Evolutionary conservation across 2,888 invertebrate species (phyloP), one percentile per base, ranked within the genome.

Genomic region (Drosophila koepferae): DNA sequence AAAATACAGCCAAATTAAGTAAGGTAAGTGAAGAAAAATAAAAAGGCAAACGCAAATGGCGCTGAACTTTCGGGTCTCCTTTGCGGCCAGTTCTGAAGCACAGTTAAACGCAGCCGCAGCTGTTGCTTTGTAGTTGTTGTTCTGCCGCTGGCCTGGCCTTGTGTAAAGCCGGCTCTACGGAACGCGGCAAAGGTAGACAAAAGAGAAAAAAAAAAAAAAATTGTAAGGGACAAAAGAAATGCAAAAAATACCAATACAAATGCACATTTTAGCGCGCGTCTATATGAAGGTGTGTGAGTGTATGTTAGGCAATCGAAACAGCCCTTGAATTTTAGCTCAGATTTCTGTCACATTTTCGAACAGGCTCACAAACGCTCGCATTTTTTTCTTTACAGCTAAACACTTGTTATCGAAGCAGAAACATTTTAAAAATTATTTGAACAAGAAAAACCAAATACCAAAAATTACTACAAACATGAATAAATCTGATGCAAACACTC

Each of bases 401-500:
- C 48, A 74, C 68, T 81, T 75, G 62, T 76, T 61, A 72, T 76
- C 66, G 62, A 31, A 73, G 63, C 67, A 78, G 38, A 64, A 60
- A 55, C 49, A 51, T 18, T 44, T 65, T 38, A 34, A 48, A 48
- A 44, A n/a, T 56, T 16, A 28, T 40, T 31, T 20, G 1, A 49
- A 60, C 54, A 44, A 38, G 23, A 43, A 48, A 60, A 48, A 58
- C n/a, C n/a, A 44, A 14, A 18, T 12, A 38, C 28, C 3, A 8
- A 46, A 28, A 60, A 60, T 40, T 20, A 20, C 36, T 3, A 16
- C 23, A 23, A 80, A 76, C 58, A 91, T 91, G 82, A 91, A 72
- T 55, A 91, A 91, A 79, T 74, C 90, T 67, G 92, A 92, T 28
- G 78, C 82, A 31, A 71, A 92, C 16, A 94, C 94, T 51, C 95